Conservation (phyloP, 2,113 vertebrate species). For the Alligator mississippiensis region DNA sequence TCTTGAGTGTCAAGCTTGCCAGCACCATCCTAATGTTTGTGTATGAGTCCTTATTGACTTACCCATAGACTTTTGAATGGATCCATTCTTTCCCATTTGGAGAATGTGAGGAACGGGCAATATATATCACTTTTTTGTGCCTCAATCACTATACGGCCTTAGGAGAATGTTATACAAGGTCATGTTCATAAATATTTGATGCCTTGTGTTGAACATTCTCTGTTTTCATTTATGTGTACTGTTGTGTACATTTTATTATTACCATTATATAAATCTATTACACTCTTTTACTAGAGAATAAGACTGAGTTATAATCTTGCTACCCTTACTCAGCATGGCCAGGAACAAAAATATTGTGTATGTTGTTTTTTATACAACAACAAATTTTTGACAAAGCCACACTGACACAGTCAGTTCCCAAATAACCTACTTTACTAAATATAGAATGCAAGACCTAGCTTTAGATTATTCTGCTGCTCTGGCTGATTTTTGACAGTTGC, state of each 20-base stretch:
- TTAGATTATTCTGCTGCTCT: not conserved
- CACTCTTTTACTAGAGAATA: not conserved
- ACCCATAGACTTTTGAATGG: not conserved
- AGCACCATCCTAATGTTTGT: not conserved
- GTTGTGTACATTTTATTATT: not conserved
- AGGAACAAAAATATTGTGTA: not conserved
- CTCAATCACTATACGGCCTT: not conserved
- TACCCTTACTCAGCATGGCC: not conserved
- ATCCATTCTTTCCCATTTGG: constrained; percentile 1
- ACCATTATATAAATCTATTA: not conserved
- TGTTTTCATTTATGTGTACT: not conserved
- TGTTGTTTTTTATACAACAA: not conserved
- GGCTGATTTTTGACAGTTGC: not conserved
- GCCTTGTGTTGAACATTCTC: not conserved
- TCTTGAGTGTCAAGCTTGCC: not conserved
- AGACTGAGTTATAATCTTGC: constrained; percentile 6
- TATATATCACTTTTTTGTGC: not conserved
- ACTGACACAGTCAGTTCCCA: not conserved
- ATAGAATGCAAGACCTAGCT: not conserved
- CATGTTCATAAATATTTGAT: not conserved
- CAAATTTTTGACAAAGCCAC: not conserved
- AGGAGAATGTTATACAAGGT: not conserved
- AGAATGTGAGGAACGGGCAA: constrained; percentile 18
- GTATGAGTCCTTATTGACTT: constrained; percentile 32
- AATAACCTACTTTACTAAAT: constrained; percentile 31